Conservation (phyloP, 2,797 vertebrate genomes). For the Hozukius guyotensis region DNA sequence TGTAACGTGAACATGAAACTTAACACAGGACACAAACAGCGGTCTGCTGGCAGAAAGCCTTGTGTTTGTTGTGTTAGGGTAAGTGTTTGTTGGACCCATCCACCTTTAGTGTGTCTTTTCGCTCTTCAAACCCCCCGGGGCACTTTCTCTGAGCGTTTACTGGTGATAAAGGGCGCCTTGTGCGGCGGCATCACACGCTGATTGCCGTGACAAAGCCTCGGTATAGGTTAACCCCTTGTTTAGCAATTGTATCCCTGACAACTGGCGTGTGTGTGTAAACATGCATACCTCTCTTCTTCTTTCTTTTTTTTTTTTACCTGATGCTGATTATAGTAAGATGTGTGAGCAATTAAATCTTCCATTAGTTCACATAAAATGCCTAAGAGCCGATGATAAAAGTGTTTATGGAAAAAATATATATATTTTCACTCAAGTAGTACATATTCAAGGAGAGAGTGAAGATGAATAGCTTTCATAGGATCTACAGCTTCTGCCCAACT, state of each 20-base stretch:
- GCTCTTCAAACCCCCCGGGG: no score
- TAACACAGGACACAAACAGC: no score
- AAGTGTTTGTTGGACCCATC: no score
- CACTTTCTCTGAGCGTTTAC: no score
- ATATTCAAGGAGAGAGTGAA: background rate
- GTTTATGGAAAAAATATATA: background rate
- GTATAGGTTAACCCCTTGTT: background rate
- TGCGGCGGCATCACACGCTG: no score
- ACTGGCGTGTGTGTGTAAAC: background rate
- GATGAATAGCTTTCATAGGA: conserved; percentile 4
- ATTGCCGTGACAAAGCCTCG: no score
- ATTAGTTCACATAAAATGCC: background rate
- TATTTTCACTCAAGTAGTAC: background rate
- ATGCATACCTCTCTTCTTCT: background rate
- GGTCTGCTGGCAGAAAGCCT: no score
- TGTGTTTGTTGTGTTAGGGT: no score
- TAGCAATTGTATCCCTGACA: background rate
- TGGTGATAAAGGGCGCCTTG: no score
- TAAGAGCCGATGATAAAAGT: background rate
- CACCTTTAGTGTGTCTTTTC: no score
- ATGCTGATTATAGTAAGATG: background rate
- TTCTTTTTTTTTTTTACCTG: background rate
- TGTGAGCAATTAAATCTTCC: background rate
- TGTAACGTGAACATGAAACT: no score
- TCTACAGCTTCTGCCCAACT: conserved; percentile 27